These are phyloP conservation scores for Ceyx melanurus DNA, from an alignment of 2,113 vertebrate genomes.

Conservation along the genomic window DNA sequence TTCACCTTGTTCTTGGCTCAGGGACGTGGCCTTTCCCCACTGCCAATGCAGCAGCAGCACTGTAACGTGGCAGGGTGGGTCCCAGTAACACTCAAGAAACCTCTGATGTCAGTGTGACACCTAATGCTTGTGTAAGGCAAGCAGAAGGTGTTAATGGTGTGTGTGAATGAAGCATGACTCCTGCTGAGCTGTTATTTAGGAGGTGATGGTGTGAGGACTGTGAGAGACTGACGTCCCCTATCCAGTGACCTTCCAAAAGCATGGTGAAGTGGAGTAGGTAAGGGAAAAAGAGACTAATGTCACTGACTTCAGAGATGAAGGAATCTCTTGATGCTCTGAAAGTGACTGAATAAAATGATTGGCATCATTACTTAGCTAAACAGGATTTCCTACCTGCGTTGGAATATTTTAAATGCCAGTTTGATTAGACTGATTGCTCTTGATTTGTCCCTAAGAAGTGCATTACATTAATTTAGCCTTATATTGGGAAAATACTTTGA, in stretches of 20 bases:
- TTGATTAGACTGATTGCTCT: neutral
- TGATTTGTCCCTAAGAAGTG: neutral
- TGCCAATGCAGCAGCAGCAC: neutral
- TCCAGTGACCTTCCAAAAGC: neutral
- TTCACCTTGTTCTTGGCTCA: neutral
- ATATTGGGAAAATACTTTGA: neutral
- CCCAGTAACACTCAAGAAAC: neutral
- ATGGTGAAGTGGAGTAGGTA: neutral
- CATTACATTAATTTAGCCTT: neutral
- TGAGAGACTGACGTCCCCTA: neutral
- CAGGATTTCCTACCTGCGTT: neutral
- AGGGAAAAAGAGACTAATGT: neutral
- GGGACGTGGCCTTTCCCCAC: neutral
- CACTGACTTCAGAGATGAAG: neutral
- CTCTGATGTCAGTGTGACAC: neutral
- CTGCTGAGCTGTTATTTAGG: neutral
- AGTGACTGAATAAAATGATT: slow-evolving; percentile 6
- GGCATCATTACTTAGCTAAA: neutral
- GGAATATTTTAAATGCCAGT: neutral
- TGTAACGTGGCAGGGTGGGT: neutral
- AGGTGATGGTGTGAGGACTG: neutral
- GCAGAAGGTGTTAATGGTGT: neutral
- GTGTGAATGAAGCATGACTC: neutral
- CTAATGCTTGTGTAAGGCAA: neutral
- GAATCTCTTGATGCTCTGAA: neutral